Percentiles rank a stretch among this genome's conserved stretches.
Evolutionary conservation across 2,888 invertebrate species (phyloP).

Genomic region (Anticlea derivata): DNA sequence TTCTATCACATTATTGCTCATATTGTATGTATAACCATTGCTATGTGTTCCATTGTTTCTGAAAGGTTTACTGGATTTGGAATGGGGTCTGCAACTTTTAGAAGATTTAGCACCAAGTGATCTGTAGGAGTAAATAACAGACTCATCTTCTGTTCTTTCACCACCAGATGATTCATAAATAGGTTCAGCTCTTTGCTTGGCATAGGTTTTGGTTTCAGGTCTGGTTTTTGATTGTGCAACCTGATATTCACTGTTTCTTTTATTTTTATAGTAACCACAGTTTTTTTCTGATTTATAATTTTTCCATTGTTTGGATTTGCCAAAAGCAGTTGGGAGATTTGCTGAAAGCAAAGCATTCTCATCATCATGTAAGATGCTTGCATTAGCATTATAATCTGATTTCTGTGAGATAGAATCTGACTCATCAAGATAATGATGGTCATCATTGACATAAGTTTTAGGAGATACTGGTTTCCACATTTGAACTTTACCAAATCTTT

Average conservation of each 20-base stretch:
- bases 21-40: constrained; percentile 9
- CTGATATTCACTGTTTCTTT: constrained; percentile 3
- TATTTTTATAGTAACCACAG: neutral
- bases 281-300: constrained; percentile 1
- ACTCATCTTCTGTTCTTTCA: constrained; percentile 1
- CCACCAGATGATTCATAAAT: constrained; percentile 8
- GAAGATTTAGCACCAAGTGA: neutral
- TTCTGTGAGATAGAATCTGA: constrained; percentile 3
- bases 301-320: constrained; percentile 19
- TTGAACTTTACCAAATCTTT: neutral
- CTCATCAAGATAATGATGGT: neutral
- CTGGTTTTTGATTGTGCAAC: neutral
- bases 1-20: constrained; percentile 1
- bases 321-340: constrained; percentile 27
- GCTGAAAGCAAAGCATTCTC: constrained; percentile 20
- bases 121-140: neutral
- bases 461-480: neutral
- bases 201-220: neutral
- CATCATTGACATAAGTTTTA: neutral
- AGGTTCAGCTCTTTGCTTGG: neutral
- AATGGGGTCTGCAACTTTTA: neutral
- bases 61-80: neutral
- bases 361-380: constrained; percentile 4
- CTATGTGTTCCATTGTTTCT: neutral
- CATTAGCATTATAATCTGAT: neutral